Conservation (phyloP, 2,797 vertebrate genomes). For the Dipus sagitta region DNA sequence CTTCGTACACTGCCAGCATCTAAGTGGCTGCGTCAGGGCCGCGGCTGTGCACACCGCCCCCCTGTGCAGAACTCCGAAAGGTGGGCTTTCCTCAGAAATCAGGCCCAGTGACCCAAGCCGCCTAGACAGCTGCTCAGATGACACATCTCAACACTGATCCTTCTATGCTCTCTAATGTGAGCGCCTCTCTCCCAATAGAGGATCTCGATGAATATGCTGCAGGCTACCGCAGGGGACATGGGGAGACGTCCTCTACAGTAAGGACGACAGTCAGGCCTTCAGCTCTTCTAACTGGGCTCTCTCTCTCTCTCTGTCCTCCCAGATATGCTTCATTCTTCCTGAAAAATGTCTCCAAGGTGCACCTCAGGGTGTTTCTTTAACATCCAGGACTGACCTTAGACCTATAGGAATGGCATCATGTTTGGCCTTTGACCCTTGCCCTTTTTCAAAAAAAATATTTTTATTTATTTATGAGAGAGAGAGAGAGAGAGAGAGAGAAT, state of each 20-base stretch:
- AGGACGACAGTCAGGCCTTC: no score
- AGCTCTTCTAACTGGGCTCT: background rate
- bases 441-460: no score
- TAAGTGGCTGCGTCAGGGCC: background rate
- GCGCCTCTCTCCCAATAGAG: background rate
- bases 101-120: background rate
- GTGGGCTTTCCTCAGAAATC: background rate
- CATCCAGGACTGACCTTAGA: background rate
- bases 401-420: background rate
- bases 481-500: no score
- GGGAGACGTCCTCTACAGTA: background rate
- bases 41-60: rapidly evolving
- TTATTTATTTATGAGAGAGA: no score
- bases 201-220: background rate
- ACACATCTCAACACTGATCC: background rate
- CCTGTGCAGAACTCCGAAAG: background rate
- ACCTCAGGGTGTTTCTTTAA: background rate
- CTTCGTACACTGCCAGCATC: background rate
- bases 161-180: background rate
- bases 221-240: background rate
- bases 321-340: background rate
- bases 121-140: rapidly evolving
- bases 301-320: background rate
- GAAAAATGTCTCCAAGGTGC: background rate
- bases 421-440: background rate